Evolutionary conservation across 2,113 vertebrate genomes (phyloP).

Genomic region (Chamaetylas fuelleborni): DNA sequence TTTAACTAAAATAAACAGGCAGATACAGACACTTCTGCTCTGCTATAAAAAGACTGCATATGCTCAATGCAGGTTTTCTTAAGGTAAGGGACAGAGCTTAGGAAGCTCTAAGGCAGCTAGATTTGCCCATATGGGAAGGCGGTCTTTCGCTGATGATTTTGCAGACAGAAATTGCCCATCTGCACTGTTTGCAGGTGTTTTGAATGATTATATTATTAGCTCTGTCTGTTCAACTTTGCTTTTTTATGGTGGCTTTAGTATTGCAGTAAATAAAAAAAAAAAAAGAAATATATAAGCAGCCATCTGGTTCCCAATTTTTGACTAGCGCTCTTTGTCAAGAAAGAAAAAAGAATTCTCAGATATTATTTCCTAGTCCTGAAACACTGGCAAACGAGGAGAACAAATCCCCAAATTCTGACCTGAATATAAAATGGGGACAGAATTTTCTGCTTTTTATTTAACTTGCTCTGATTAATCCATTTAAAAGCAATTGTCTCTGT

Average conservation of each 20-base stretch:
- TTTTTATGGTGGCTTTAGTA: conserved; percentile 93
- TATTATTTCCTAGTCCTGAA: conserved; percentile 59
- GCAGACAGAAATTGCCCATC: conserved; percentile 94
- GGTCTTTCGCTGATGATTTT: conserved; percentile 86
- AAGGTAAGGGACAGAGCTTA: conserved; percentile 82
- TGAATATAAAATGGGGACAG: conserved; percentile 15
- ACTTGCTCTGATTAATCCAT: conserved; percentile 53
- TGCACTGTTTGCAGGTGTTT: conserved; percentile 97
- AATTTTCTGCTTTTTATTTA: conserved; percentile 57
- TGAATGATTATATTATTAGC: conserved; percentile 99
- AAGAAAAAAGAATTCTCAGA: conserved; percentile 59
- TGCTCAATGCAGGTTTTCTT: conserved; percentile 83
- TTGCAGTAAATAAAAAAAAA: conserved; percentile 79
- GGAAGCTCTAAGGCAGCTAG: conserved; percentile 78
- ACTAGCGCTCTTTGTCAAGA: conserved; percentile 73
- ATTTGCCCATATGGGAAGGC: conserved; percentile 94
- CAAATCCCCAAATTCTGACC: conserved; percentile 53
- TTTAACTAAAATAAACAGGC: conserved; percentile 82
- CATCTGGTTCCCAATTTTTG: conserved; percentile 87
- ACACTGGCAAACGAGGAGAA: conserved; percentile 42
- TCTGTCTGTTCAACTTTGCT: conserved; percentile 95
- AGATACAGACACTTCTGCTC: conserved; percentile 70
- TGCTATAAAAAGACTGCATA: conserved; percentile 84
- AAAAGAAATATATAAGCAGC: conserved; percentile 86
- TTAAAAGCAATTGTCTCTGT: conserved; percentile 53